Base-by-base conservation (phyloP, 2,797 vertebrate species). In the Eleutherodactylus coqui region DNA sequence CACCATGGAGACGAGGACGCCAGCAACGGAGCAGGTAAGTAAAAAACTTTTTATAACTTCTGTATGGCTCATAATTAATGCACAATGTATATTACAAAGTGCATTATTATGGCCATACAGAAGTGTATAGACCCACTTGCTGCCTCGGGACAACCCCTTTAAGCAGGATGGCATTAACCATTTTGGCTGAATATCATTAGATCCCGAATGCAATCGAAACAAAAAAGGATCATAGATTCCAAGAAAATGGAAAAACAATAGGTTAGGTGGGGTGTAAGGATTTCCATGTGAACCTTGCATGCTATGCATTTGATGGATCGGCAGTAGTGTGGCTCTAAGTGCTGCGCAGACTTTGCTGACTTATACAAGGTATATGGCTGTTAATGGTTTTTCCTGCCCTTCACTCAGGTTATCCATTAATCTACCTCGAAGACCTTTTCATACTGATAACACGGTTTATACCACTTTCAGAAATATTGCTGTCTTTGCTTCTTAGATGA, bases 381-480 rank as follows among this genome's bases (percentile, higher is more conserved):
- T 45, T 73, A 76, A 24, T 76, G 45, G n/a, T 51, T 76, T 53
- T 76, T 34, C 29, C 9, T 51, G 24, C 7, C 47, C 75, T 53
- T 53, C 75, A 53, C 47, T 76, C 32, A 34, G 29, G 21, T 76
- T 34, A 76, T 76, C 75, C 75, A 76, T 76, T 76, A 76, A 76
- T 34, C 47, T 49, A 49, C 41, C 11, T n/a, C 70, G 24, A 73
- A 73, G 70, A 43, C 24, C 41, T 73, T 45, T 73, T 45, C 13
- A 45, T 45, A 41, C 43, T 75, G 45, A 75, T 49, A 75, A 49
- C 73, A 51, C 27, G 34, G 32, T 34, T 75, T 76, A 34, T 76
- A 49, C 29, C 75, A 51, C 75, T 76, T 51, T 53, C 3, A 1
- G 19, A 19, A 32, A 76, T 76, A 51, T 34, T 53, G 45, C 47